Conservation (phyloP, 1,140 invertebrate genomes). For the Trichonephila clavata region DNA sequence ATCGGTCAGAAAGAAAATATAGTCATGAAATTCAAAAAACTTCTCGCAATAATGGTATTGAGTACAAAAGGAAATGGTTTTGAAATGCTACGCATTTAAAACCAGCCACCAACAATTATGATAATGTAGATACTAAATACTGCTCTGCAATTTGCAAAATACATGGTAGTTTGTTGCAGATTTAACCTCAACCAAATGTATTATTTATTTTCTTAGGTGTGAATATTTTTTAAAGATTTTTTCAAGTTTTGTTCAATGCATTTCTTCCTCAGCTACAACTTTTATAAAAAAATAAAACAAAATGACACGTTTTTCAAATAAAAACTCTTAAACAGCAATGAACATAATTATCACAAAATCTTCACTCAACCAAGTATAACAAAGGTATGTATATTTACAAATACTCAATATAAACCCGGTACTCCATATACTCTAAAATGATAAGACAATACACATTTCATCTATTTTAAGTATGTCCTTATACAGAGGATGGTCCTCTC, state of each 20-base stretch:
- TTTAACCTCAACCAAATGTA: background rate
- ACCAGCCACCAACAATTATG: background rate
- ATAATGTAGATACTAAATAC: background rate
- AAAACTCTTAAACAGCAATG: constrained; percentile 46
- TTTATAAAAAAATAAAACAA: constrained; percentile 11
- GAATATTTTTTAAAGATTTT: background rate
- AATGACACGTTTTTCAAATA: constrained; percentile 3
- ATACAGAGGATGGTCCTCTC: constrained; percentile 33
- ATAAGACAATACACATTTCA: constrained; percentile 37
- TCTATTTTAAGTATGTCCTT: constrained; percentile 47
- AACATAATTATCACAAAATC: constrained; percentile 72
- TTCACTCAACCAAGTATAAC: constrained; percentile 33
- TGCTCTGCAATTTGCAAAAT: background rate
- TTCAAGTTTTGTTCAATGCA: constrained; percentile 23
- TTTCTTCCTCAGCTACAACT: background rate
- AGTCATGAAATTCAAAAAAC: background rate
- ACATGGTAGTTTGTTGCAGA: background rate
- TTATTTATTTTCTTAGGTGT: background rate
- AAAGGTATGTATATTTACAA: constrained; percentile 73
- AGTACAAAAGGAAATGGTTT: constrained; percentile 23
- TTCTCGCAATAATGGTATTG: background rate
- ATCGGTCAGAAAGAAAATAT: background rate
- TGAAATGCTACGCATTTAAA: constrained; percentile 2
- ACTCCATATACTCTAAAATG: constrained; percentile 47
- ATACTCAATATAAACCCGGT: constrained; percentile 62